Conservation (phyloP, 2,113 vertebrate species). For the Coptodon rendalli region DNA sequence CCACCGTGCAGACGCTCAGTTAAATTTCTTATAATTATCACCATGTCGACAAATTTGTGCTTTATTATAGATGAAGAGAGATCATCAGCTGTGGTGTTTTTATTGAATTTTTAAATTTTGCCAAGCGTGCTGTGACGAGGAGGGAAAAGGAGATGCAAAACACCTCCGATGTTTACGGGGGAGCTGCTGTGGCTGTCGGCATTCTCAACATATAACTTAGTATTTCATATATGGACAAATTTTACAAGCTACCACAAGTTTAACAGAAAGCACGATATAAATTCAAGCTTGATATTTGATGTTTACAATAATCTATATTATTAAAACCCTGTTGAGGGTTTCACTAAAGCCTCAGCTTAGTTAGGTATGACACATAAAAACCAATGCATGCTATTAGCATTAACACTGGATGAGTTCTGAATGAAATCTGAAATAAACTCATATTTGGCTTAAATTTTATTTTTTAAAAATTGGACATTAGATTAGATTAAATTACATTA, state of each 20-base stretch:
- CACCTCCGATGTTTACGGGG: background rate
- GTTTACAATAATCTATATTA: background rate
- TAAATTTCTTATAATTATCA: slow-evolving; percentile 49
- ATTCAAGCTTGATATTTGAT: background rate
- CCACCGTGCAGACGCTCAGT: slow-evolving; percentile 20
- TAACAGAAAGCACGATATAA: background rate
- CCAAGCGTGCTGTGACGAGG: background rate
- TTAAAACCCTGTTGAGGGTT: background rate
- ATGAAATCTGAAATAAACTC: background rate
- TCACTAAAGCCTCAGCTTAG: background rate
- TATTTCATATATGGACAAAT: background rate
- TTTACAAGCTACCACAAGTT: background rate
- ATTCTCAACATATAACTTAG: background rate
- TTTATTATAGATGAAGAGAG: slow-evolving; percentile 54
- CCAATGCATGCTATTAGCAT: background rate
- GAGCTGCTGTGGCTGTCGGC: background rate
- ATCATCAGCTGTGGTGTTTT: slow-evolving; percentile 35
- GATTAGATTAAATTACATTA: background rate
- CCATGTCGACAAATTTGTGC: slow-evolving; percentile 48
- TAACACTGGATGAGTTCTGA: background rate
- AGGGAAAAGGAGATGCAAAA: background rate
- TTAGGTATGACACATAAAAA: background rate
- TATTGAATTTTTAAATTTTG: slow-evolving; percentile 30
- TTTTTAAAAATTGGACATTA: background rate
- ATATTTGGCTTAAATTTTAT: background rate